Evolutionary conservation across 2,113 vertebrate genomes (phyloP), one percentile per base, ranked within the genome.

Genomic region (Polyodon spathula): DNA sequence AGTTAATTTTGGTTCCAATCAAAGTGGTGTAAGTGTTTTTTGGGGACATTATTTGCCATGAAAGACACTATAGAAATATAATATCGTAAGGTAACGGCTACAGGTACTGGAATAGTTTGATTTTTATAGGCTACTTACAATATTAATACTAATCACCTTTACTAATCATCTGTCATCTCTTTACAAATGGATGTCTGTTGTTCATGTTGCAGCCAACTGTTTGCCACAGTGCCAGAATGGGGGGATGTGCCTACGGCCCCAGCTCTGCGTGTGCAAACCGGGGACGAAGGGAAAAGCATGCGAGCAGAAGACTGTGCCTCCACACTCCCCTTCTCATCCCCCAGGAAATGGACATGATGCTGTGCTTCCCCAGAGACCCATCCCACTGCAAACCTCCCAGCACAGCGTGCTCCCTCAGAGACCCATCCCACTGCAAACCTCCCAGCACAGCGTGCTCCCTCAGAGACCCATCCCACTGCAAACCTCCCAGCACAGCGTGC

Each of bases 171-270:
- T 54, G 41, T 60, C 40, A 6, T 37, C 48, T 53, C 65, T 72
- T 75, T 56, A 70, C 43, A 11, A 14, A 14, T 65, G 4, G 50
- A 60, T 62, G 61, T 56, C 43, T 61, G 60, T 68, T 62, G 70
- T 70, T 77, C 63, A 69, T 77, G 68, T 76, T 74, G 64, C 77
- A 98, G 96, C 96, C 39, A 94, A 89, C 79, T 98, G 96, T 75
- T 71, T 81, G 8, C 96, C 96, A 1, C 89, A 90, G 0, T 98
- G 96, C 85, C 94, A 94, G 70, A 98, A 98, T 3, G 94, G 93
- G 78, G 96, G 95, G 67, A 93, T 94, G 90, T 98, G 96, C 73
- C 89, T 98, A 15, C 84, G 88, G 74, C 95, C 95, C 59, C 96
- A 97, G 69, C 84, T 94, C 53, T 98, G 96, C 64, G 88, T 98